Evolutionary conservation across 2,888 invertebrate genomes (phyloP).

Genomic region (Tryphoninae sp.): DNA sequence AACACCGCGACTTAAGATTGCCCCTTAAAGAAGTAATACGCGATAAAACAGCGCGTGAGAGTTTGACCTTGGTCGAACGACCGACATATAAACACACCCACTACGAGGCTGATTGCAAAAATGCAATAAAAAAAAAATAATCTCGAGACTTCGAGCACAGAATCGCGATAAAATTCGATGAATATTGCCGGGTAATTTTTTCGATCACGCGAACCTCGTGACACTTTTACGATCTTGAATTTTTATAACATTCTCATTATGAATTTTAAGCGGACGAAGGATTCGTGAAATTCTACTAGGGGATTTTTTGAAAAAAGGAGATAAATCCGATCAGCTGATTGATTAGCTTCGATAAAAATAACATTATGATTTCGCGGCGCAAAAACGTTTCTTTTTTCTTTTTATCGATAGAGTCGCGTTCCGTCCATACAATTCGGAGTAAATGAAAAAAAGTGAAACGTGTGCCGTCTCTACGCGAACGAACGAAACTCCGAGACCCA

Average conservation of each 20-base stretch:
- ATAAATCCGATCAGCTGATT: too few relatives aligned
- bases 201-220: background rate
- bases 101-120: conserved; percentile 29
- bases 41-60: conserved; percentile 49
- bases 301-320: too few relatives aligned
- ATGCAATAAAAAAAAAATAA: conserved; percentile 32
- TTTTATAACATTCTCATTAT: background rate
- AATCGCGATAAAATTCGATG: conserved; percentile 2
- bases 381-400: too few relatives aligned
- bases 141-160: background rate
- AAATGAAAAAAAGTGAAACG: background rate
- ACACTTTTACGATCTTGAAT: background rate
- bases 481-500: background rate
- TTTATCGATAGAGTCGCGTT: too few relatives aligned
- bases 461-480: background rate
- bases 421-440: too few relatives aligned
- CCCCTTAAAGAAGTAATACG: conserved; percentile 28
- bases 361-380: too few relatives aligned
- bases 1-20: conserved; percentile 31
- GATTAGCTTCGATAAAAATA: too few relatives aligned
- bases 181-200: background rate
- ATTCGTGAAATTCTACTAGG: background rate
- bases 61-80: conserved; percentile 45
- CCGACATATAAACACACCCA: conserved; percentile 16
- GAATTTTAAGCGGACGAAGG: background rate